These are phyloP conservation scores for Adelges cooleyi DNA, from an alignment of 1,140 invertebrate genomes.

Conservation along the genomic window DNA sequence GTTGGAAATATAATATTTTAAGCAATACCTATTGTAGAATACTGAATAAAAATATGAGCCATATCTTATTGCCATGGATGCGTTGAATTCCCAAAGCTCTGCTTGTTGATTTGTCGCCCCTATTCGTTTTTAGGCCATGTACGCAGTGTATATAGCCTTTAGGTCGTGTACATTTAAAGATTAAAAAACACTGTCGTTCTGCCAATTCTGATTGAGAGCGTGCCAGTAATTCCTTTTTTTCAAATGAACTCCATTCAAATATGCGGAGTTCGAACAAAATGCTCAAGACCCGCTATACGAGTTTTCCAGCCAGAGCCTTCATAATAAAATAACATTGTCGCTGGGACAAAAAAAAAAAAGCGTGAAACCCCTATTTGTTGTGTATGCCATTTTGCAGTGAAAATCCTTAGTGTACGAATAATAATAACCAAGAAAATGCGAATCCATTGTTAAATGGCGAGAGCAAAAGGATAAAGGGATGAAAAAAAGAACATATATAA, in stretches of 20 bases:
- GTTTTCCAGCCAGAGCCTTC: neutral
- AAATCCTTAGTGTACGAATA: neutral
- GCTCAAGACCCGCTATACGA: neutral
- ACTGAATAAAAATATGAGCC: too few relatives aligned
- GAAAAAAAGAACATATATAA: neutral
- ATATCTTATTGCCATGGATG: too few relatives aligned
- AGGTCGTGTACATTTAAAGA: neutral
- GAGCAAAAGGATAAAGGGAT: neutral
- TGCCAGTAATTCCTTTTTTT: neutral
- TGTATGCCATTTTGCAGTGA: neutral
- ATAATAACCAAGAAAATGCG: neutral
- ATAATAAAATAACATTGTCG: neutral
- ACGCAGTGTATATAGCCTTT: too few relatives aligned
- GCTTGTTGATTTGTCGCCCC: too few relatives aligned
- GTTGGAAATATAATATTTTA: too few relatives aligned
- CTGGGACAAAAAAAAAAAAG: neutral
- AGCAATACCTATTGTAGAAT: too few relatives aligned
- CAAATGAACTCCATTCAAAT: conserved; percentile 1
- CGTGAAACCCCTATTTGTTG: neutral
- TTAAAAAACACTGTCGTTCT: conserved; percentile 5
- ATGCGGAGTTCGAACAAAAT: conserved; percentile 1
- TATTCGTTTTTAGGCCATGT: too few relatives aligned
- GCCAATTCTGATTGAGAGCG: conserved; percentile 9
- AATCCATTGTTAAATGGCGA: neutral
- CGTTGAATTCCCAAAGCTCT: too few relatives aligned